Conservation (phyloP, 1,140 invertebrate genomes). For the silkworm (Bombyx mori) region ASM3026992v2 NC_085116.1:1192001-1192500, state of each 20-base stretch:
- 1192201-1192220: constrained; percentile 71
- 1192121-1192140: constrained; percentile 72
- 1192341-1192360: constrained; percentile 8
- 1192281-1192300: constrained; percentile 31
- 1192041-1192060: constrained; percentile 64
- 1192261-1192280: constrained; percentile 58
- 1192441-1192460: constrained; percentile 17
- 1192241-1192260: constrained; percentile 72
- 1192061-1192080: constrained; percentile 58
- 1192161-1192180: constrained; percentile 73
- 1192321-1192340: constrained; percentile 6
- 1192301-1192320: constrained; percentile 20
- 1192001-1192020: constrained; percentile 66
- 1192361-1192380: constrained; percentile 48
- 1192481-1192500: constrained; percentile 46
- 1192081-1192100: constrained; percentile 58
- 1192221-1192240: constrained; percentile 69
- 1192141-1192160: constrained; percentile 71
- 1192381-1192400: constrained; percentile 61
- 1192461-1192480: constrained; percentile 13
- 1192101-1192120: constrained; percentile 73
- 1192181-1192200: constrained; percentile 73
- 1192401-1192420: constrained; percentile 44
- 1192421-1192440: constrained; percentile 33
- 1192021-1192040: constrained; percentile 57